A percentile compares a stretch with the other conserved stretches of the same genome.
Conservation (phyloP, 2,888 invertebrate genomes). For the Hartigia nigra region DNA sequence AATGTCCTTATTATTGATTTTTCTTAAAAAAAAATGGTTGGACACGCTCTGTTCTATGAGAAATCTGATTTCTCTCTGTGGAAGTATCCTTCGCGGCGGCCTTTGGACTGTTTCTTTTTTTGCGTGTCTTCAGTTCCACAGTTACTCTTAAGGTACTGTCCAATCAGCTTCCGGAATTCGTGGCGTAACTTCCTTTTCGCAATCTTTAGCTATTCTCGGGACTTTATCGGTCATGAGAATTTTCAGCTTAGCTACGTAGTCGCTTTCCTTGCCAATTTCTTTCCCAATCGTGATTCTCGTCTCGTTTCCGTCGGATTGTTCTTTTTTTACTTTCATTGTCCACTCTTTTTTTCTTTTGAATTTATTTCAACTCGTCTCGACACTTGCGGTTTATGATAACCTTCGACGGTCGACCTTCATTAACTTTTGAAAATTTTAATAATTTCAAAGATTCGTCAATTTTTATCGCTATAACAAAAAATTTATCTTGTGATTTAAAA, state of each 20-base stretch:
- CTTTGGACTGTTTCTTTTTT: not conserved
- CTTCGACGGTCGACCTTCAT: not conserved
- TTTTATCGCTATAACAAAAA: not conserved
- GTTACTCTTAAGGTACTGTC: not conserved
- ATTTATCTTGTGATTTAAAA: not conserved
- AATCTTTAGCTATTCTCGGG: not conserved
- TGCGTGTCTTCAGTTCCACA: not conserved
- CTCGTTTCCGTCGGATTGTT: not conserved
- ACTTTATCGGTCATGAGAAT: not conserved
- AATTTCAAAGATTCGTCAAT: not conserved
- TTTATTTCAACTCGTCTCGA: not conserved
- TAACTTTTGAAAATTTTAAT: not conserved
- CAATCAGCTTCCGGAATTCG: not conserved
- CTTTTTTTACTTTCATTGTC: not conserved
- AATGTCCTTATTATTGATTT: not conserved
- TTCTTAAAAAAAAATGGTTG: not conserved
- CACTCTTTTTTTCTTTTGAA: not conserved
- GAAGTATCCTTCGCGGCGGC: not conserved
- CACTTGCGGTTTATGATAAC: not conserved
- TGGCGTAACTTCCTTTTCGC: not conserved
- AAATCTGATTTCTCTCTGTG: not conserved
- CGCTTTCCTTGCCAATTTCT: not conserved
- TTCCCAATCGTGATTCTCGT: not conserved
- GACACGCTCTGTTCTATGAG: not conserved
- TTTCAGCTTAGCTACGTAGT: not conserved